phyloP scores from a whole-genome alignment of 2,888 invertebrate species.

The Coenonympha glycerion region DNA sequence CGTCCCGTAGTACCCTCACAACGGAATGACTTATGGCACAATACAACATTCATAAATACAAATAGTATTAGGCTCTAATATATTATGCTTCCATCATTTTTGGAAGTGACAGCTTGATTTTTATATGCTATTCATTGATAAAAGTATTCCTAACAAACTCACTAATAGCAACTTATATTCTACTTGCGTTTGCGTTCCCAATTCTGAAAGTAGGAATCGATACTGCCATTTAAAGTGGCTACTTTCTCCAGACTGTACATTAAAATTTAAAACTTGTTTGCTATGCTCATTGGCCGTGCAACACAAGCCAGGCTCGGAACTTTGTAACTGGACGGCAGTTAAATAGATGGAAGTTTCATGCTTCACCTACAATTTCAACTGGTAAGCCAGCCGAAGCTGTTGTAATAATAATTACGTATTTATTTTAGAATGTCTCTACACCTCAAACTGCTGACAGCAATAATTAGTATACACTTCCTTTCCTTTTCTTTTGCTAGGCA shows the following conservation, averaged over 20 bases:
- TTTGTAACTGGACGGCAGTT: conserved; percentile 52
- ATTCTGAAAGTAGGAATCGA: conserved; percentile 51
- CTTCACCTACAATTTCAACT: conserved; percentile 53
- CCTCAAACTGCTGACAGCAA: conserved; percentile 33
- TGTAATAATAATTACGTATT: conserved; percentile 31
- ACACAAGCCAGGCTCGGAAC: conserved; percentile 55
- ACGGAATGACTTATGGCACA: too few species aligned
- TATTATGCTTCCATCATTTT: background rate
- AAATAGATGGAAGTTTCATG: conserved; percentile 60
- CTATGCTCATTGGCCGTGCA: conserved; percentile 48
- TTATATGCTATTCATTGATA: background rate
- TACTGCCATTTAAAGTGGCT: conserved; percentile 42
- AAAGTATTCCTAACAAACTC: background rate
- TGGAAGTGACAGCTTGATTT: background rate
- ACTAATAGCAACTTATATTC: conserved; percentile 33
- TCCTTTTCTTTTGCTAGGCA: conserved; percentile 30
- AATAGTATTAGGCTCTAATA: too few species aligned
- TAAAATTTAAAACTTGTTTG: conserved; percentile 74
- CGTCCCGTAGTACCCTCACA: too few species aligned
- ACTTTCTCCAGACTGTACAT: conserved; percentile 64
- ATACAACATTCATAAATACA: too few species aligned
- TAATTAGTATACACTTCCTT: conserved; percentile 28
- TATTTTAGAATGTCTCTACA: conserved; percentile 18
- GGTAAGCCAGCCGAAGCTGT: conserved; percentile 45
- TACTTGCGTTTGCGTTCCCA: conserved; percentile 48